Evolutionary conservation across 2,888 invertebrate genomes (phyloP).

Genomic region (Ischnura elegans): DNA sequence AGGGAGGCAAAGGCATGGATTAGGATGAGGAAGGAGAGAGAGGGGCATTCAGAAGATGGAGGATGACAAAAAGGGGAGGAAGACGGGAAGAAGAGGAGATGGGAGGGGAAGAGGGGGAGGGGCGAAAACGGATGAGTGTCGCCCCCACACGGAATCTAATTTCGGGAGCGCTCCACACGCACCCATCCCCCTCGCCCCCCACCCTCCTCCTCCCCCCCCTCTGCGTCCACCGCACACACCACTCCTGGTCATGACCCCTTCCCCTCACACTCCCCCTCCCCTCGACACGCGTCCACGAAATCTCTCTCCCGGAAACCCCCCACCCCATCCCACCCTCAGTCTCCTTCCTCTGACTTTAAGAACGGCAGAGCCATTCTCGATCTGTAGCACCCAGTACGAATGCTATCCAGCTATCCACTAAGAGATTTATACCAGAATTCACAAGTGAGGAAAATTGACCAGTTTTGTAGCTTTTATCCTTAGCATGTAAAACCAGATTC

Average conservation of each 20-base stretch:
- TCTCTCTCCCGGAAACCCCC: not conserved
- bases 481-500: too few relatives aligned
- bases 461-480: too few relatives aligned
- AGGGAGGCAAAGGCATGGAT: not conserved
- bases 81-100: not conserved
- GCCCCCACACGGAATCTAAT: conserved; percentile 51
- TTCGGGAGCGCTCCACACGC: conserved; percentile 28
- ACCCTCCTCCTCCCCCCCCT: not conserved
- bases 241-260: not conserved
- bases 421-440: too few relatives aligned
- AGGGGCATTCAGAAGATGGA: not conserved
- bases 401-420: too few relatives aligned
- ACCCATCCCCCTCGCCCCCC: not conserved
- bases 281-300: not conserved
- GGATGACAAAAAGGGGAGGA: not conserved
- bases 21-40: not conserved
- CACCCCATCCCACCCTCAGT: not conserved
- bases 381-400: too few relatives aligned
- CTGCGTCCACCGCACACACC: not conserved
- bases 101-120: not conserved
- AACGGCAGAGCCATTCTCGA: too few relatives aligned
- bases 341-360: too few relatives aligned
- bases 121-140: not conserved
- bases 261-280: not conserved
- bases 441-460: too few relatives aligned